Base-by-base conservation (phyloP, 1,140 invertebrate species). In the Brachionus asplanchnoidis region DNA sequence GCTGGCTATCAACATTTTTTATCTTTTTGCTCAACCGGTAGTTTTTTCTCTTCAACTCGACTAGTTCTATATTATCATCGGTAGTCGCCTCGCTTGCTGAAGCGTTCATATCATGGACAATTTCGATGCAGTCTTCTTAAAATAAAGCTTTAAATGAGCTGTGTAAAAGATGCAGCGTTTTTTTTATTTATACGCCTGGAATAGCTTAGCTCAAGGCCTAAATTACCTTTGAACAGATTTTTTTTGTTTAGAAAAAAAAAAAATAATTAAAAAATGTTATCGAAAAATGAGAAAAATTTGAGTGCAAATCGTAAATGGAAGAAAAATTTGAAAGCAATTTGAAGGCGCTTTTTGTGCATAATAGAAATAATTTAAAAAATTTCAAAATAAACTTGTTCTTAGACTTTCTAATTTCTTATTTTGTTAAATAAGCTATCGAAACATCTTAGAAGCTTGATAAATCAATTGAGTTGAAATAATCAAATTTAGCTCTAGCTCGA, bases 331-430 rank as follows among this genome's bases (percentile, higher is more conserved):
- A 73, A 42, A 40, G 17, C 68, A 73, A 73, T 73, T 73, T 73
- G 68, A 73, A 17, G 40, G 68, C 68, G 68, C 68, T 73, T 73
- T 73, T 73, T 73, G 36, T 73, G 68, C 68, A 73, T 73, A 73
- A 73, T 73, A 23, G 28, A 73, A 73, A 73, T n/a, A 73, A 17
- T 17, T 42, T 40, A 0, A 8, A 42, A 73, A 73, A 40, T 73
- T 73, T 73, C 68, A 73, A 73, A 73, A 73, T 73, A 73, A 73
- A 73, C 32, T 73, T 73, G 68, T 42, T 73, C 36, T 68, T 68
- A 32, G 26, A 32, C 66, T 68, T 68, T 68, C 32, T 68, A 32
- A 32, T 66, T 66, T 23, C 1, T 36, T 7, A 36, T 36, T 36
- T 36, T 36, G 17, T 12, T 66, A 66, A 36, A 36, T 32, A 26